Base-by-base conservation (phyloP, 1,140 invertebrate species). In the Drosophila sucinea region DNA sequence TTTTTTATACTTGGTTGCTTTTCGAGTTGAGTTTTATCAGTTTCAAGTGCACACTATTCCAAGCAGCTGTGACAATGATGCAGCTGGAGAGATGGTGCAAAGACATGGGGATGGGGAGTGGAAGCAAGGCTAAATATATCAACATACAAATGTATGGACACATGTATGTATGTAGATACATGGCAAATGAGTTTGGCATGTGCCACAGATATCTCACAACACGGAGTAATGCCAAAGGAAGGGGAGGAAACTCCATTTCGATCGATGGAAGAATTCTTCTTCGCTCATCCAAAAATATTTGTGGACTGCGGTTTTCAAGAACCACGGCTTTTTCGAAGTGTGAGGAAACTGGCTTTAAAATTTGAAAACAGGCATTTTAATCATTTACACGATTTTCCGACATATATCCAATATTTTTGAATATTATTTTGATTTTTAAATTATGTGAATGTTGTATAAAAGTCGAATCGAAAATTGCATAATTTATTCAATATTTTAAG, bases 111-210 rank as follows among this genome's bases (percentile, higher is more conserved):
- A 38, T 68, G 6, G 23, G 5, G 35, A 38, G 35, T 8, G 5
- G 17, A 47, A 17, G 41, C 41, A 51, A 62, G 77, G 41, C 79
- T 90, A 75, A 90, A 90, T 81, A 83, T 90, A 90, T 60, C 60
- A 61, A 47, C 44, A 47, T 10, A 35, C 35, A 75, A 84, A 84
- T 79, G 80, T 81, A 90, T 57, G 58, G 60, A 51, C 25, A 23
- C 4, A 44, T 44, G 41, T 4, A 23, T 4, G 25, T 27, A 51
- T 17, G n/a, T 51, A 51, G 11, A 41, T 41, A 41, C 44, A 27
- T 51, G 44, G 23, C 58, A 83, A 90, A 90, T 90, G 87, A 60
- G 73, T 79, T 83, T 87, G 79, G 77, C 87, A 90, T 90, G 87
- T 90, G 82, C 79, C 81, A 78, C 67, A 74, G 63, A 35, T 70